Conservation (phyloP, 2,888 invertebrate genomes). For the Xylocampa areola region DNA sequence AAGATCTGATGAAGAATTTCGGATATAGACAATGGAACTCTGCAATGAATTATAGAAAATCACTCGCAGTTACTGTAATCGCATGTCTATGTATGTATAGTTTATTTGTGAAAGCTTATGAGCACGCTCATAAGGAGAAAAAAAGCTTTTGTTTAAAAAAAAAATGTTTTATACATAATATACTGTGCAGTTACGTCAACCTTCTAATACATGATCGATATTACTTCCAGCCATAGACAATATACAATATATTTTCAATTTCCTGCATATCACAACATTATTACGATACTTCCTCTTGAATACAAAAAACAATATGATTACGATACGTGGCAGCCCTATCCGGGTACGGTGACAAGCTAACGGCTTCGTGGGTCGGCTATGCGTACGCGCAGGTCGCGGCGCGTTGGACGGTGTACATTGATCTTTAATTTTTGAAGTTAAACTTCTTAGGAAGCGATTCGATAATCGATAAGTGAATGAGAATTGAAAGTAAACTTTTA, state of each 20-base stretch:
- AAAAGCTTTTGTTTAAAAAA: no score
- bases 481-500: no score
- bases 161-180: conserved; percentile 7
- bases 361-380: conserved; percentile 63
- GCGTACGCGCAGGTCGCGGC: conserved; percentile 42
- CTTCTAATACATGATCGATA: conserved; percentile 25
- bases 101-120: no score
- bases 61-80: no score
- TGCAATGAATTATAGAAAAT: no score
- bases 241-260: conserved; percentile 44
- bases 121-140: no score
- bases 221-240: conserved; percentile 21
- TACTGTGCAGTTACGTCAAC: conserved; percentile 14
- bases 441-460: no score
- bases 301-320: conserved; percentile 36
- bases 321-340: conserved; percentile 47
- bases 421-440: conserved; percentile 8
- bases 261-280: conserved; percentile 36
- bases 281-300: conserved; percentile 28
- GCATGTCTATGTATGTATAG: no score
- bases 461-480: no score
- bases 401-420: conserved; percentile 59
- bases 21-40: no score
- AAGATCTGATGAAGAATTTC: no score
- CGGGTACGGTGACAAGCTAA: conserved; percentile 67